Base-by-base conservation (phyloP, 1,140 invertebrate genomes). In the Solenopsis fugax region DNA sequence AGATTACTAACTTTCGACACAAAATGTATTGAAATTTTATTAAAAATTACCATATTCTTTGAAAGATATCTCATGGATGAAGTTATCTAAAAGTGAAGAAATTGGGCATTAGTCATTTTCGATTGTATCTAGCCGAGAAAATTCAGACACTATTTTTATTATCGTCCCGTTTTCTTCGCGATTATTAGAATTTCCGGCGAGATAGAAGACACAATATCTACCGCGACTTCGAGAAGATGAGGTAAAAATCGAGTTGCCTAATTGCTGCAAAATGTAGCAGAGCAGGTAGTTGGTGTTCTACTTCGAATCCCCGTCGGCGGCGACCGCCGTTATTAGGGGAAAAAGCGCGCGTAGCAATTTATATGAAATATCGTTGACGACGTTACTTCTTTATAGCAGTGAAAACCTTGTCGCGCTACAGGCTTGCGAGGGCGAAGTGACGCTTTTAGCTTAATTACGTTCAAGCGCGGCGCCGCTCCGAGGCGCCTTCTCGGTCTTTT, bases 391-490 rank as follows among this genome's bases (percentile, higher is more conserved):
- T 84, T 84, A 72, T 84, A 84, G 80, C 80, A 71, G 80, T 84
- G 72, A 84, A 84, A 84, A 84, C 80, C 80, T 84, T 84, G 80
- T 75, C 80, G 80, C 45, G 69, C 41, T 58, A 24, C 64, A 65
- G 18, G 77, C n/a, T 67, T 50, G 77, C 54, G 69, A 84, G 69
- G 56, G 69, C 71, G 80, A 84, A 75, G 80, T 84, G 80, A 84
- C 54, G 80, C 80, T 84, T 84, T 84, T 84, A 84, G 80, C 80
- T 84, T 84, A 84, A 84, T 84, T 84, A 84, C 80, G 56, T 84
- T 84, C 18, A 73, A 60, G 69, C 80, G 48, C 41, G 65, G 67
- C 69, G 80, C 56, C 64, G 64, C 34, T 72, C 18, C 41, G 54
- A 84, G 80, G 41, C 71, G 80, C 54, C 69, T 71, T 37, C 48